Evolutionary conservation across 2,888 invertebrate genomes (phyloP).

Genomic region (Biston stratarius): DNA sequence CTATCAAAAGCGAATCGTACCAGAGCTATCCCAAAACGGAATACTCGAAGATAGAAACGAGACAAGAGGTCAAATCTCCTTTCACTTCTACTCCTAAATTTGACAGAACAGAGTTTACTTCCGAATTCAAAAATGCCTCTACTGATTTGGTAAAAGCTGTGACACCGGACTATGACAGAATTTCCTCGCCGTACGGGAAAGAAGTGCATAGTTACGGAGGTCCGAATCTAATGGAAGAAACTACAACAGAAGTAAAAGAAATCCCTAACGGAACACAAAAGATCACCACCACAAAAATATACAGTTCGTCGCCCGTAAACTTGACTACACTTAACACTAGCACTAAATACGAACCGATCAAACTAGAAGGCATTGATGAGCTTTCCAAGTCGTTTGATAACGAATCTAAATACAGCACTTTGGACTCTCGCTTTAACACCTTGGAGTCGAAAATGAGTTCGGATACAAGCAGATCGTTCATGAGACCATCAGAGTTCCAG

Average conservation of each 20-base stretch:
- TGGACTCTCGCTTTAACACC: conserved; percentile 79
- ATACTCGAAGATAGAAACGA: conserved; percentile 65
- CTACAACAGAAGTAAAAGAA: conserved; percentile 83
- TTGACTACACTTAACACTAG: conserved; percentile 72
- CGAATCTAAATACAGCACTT: conserved; percentile 79
- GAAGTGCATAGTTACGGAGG: conserved; percentile 74
- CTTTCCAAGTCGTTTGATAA: conserved; percentile 83
- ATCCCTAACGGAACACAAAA: conserved; percentile 86
- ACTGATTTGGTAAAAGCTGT: conserved; percentile 74
- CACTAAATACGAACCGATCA: conserved; percentile 80
- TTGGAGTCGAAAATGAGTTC: conserved; percentile 79
- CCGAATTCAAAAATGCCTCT: conserved; percentile 57
- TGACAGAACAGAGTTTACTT: conserved; percentile 52
- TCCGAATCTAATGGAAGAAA: conserved; percentile 81
- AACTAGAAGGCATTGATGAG: conserved; percentile 83
- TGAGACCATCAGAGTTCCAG: conserved; percentile 83
- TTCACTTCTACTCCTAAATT: conserved; percentile 78
- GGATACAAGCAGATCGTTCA: conserved; percentile 81
- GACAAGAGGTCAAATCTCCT: conserved; percentile 74
- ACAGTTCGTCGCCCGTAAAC: conserved; percentile 85
- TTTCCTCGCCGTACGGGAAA: conserved; percentile 77
- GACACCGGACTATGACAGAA: conserved; percentile 77
- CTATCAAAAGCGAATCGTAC: conserved; percentile 77
- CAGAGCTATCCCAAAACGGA: conserved; percentile 76
- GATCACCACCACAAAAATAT: conserved; percentile 85